Conservation (phyloP, 1,140 invertebrate species). For the Ridgeia piscesae region DNA sequence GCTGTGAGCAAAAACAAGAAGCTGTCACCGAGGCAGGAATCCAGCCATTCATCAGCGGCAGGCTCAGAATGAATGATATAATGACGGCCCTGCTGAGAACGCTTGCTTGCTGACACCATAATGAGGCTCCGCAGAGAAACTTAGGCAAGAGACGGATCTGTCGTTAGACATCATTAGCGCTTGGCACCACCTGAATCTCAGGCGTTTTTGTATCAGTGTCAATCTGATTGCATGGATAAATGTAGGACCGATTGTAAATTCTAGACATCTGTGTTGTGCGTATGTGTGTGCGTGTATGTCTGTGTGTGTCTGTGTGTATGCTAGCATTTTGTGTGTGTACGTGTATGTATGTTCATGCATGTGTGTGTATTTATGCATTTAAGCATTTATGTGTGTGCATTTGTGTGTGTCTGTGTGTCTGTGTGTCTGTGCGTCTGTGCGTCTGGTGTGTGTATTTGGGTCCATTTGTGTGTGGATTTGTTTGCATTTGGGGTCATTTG, state of each 20-base stretch:
- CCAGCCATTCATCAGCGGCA: background rate
- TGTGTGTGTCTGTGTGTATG: no score
- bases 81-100: background rate
- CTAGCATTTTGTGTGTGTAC: no score
- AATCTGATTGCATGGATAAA: background rate
- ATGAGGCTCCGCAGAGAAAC: background rate
- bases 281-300: background rate
- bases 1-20: background rate
- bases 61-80: background rate
- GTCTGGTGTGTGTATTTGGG: no score
- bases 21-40: background rate
- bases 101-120: background rate
- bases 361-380: no score
- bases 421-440: background rate
- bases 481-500: no score
- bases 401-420: no score
- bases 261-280: background rate
- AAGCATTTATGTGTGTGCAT: no score
- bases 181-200: background rate
- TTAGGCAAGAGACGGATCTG: background rate
- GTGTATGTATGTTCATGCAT: background rate
- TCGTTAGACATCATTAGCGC: background rate
- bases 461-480: no score
- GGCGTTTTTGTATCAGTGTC: background rate
- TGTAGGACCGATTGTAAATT: background rate